Conservation (phyloP, 2,797 vertebrate species). For the Coregonus sp. region DNA sequence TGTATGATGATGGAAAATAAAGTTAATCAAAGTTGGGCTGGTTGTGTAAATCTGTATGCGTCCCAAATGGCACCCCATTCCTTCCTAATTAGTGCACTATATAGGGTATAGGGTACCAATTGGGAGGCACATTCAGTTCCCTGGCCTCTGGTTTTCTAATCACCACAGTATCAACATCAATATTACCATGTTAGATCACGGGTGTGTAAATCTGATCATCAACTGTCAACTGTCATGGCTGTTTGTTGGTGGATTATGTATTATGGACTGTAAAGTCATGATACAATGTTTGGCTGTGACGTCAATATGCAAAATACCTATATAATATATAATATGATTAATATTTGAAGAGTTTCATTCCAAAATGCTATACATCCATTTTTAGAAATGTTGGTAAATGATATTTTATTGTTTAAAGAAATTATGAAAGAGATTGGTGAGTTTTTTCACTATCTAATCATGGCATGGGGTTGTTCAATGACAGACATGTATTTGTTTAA, state of each 20-base stretch:
- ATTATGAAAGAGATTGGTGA: too few relatives aligned
- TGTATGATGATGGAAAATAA: constrained; percentile 16
- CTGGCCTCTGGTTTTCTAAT: not conserved
- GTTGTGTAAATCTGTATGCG: not conserved
- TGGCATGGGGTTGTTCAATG: too few relatives aligned
- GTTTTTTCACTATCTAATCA: too few relatives aligned
- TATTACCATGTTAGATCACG: not conserved
- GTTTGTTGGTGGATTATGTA: not conserved
- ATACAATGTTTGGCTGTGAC: too few relatives aligned
- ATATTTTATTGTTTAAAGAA: too few relatives aligned
- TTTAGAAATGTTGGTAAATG: too few relatives aligned
- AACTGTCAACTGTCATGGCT: not conserved
- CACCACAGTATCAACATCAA: not conserved
- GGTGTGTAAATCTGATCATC: not conserved
- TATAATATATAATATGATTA: too few relatives aligned
- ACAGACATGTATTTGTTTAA: too few relatives aligned
- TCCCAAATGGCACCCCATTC: not conserved
- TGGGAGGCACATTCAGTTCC: not conserved
- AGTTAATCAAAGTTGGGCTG: constrained; percentile 14
- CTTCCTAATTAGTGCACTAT: not conserved
- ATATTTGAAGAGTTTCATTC: too few relatives aligned
- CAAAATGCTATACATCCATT: too few relatives aligned
- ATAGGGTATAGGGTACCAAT: not conserved
- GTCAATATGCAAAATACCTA: too few relatives aligned
- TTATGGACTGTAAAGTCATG: not conserved